Percentiles rank a stretch among this genome's conserved stretches.
phyloP scores from a whole-genome alignment of 2,113 vertebrate genomes.

The Chionomys nivalis region DNA sequence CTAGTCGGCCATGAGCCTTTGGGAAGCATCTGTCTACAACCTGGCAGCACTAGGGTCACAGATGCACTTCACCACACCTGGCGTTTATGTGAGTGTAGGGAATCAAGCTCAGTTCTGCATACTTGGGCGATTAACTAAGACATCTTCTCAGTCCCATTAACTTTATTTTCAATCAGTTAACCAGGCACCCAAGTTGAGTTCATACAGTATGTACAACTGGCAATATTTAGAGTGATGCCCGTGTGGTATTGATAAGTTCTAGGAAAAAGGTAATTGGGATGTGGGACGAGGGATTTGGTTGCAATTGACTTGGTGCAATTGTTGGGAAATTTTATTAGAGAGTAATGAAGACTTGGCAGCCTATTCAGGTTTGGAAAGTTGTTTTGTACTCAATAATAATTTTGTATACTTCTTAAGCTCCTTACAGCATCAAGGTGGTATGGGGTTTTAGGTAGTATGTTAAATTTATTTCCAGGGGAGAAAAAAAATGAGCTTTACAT shows the following conservation, averaged over 20 bases:
- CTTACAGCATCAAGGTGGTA: neutral
- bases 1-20: too few relatives aligned
- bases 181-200: neutral
- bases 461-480: slow-evolving; percentile 12
- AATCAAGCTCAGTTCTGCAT: neutral
- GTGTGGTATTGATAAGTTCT: neutral
- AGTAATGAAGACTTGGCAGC: neutral
- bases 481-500: slow-evolving; percentile 5
- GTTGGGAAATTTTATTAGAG: neutral
- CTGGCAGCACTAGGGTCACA: too few relatives aligned
- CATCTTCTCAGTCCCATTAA: neutral
- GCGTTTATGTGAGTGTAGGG: neutral
- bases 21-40: neutral
- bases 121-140: neutral
- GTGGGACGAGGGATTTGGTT: neutral
- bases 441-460: neutral
- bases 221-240: neutral
- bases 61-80: neutral
- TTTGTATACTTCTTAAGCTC: slow-evolving; percentile 35
- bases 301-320: neutral
- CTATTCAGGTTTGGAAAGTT: slow-evolving; percentile 36
- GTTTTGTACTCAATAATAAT: slow-evolving; percentile 24
- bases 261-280: neutral
- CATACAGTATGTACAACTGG: neutral
- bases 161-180: neutral